A percentile compares a stretch with the other conserved stretches of the same genome.
Conservation (phyloP, 2,888 invertebrate species). For the Phymatocera aterrima region DNA sequence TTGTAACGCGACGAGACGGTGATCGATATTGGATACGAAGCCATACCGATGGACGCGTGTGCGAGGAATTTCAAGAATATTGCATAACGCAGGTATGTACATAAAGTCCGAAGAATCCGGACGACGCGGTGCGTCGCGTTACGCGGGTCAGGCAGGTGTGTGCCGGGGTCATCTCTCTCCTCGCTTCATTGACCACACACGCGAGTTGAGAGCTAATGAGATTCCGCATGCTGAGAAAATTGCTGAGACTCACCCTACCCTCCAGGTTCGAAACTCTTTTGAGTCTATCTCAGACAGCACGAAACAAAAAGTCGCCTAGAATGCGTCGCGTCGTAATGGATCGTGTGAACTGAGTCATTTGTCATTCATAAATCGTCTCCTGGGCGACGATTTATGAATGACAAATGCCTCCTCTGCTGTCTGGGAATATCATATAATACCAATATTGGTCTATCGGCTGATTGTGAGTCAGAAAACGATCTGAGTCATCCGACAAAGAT, state of each 20-base stretch:
- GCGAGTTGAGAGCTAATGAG: constrained; percentile 59
- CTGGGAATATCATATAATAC: no score
- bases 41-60: neutral
- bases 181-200: constrained; percentile 26
- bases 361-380: no score
- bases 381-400: no score
- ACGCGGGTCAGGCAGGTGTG: constrained; percentile 72
- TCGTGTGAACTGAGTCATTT: no score
- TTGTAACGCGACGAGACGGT: no score
- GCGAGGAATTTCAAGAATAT: constrained; percentile 56
- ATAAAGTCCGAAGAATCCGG: constrained; percentile 13
- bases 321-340: no score
- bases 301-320: no score
- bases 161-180: constrained; percentile 61
- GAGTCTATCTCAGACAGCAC: neutral
- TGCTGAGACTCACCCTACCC: neutral
- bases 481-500: no score
- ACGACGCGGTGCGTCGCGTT: constrained; percentile 52
- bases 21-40: neutral
- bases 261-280: neutral
- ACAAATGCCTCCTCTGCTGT: no score
- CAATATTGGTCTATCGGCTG: no score
- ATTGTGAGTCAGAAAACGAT: no score
- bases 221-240: constrained; percentile 56
- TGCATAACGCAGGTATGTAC: constrained; percentile 60